phyloP scores from a whole-genome alignment of 2,888 invertebrate species.

The Noctua comes region DNA sequence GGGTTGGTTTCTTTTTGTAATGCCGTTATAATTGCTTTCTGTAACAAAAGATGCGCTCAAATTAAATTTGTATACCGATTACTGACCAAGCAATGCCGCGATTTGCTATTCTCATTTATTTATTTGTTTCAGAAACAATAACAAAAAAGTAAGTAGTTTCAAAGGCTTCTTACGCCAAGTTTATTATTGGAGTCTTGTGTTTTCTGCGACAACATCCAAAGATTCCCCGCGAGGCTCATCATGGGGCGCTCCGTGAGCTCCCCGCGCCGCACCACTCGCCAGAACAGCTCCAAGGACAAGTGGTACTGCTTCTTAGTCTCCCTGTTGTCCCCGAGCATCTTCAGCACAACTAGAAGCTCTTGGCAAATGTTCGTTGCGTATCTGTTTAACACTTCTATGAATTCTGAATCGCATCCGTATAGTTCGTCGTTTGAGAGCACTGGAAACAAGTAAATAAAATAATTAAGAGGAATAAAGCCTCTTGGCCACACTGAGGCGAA shows the following conservation, averaged over 20 bases:
- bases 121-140: neutral
- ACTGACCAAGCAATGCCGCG: neutral
- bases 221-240: constrained; percentile 93
- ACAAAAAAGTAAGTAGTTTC: neutral
- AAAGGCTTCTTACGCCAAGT: constrained; percentile 74
- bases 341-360: constrained; percentile 93
- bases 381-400: constrained; percentile 94
- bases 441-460: constrained; percentile 76
- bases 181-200: constrained; percentile 80
- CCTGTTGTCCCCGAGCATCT: constrained; percentile 92
- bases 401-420: constrained; percentile 97
- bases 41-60: constrained; percentile 70
- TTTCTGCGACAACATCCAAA: constrained; percentile 95
- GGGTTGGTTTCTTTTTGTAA: constrained; percentile 75
- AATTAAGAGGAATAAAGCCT: neutral
- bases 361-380: constrained; percentile 94
- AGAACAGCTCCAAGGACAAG: constrained; percentile 94
- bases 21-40: constrained; percentile 79
- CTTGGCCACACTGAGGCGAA: neutral
- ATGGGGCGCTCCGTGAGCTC: constrained; percentile 91
- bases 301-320: constrained; percentile 93
- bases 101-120: neutral
- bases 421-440: constrained; percentile 98
- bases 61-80: neutral
- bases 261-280: constrained; percentile 92